These are phyloP conservation scores for Meteorus cinctellus DNA, from an alignment of 2,888 invertebrate species.

Conservation along the genomic window DNA sequence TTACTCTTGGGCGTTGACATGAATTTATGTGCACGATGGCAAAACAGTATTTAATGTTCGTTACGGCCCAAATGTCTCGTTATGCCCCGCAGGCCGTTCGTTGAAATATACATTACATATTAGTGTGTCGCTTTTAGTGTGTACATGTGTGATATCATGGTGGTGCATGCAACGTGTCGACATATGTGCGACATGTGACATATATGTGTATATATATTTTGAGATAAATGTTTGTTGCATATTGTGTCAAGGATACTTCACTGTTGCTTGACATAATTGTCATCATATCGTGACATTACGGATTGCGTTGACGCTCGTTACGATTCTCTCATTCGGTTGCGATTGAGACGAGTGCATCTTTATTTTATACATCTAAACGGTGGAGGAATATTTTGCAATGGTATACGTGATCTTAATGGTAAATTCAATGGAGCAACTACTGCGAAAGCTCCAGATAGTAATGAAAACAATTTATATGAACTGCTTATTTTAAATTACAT, in stretches of 20 bases:
- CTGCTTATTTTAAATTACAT: too few relatives aligned
- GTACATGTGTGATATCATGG: constrained; percentile 54
- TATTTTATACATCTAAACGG: too few relatives aligned
- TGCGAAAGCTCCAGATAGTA: too few relatives aligned
- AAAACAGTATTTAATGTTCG: constrained; percentile 54
- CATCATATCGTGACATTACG: not conserved
- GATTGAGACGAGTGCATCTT: too few relatives aligned
- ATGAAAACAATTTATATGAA: too few relatives aligned
- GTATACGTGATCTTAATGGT: too few relatives aligned
- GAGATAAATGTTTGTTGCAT: not conserved
- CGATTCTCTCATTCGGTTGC: not conserved
- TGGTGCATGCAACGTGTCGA: not conserved
- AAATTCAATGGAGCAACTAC: too few relatives aligned
- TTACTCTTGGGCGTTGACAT: constrained; percentile 47
- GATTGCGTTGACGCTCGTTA: not conserved
- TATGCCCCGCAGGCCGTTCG: constrained; percentile 38
- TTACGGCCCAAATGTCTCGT: constrained; percentile 50
- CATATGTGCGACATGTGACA: not conserved
- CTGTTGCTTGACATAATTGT: constrained; percentile 6
- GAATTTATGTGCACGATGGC: constrained; percentile 51
- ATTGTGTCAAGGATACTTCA: constrained; percentile 8
- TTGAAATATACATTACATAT: constrained; percentile 37
- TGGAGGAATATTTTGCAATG: too few relatives aligned
- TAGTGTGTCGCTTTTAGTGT: constrained; percentile 51
- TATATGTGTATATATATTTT: constrained; percentile 4